A percentile compares a stretch with the other conserved stretches of the same genome.
phyloP scores from a whole-genome alignment of 2,113 vertebrate genomes.

The Trichechus manatus region DNA sequence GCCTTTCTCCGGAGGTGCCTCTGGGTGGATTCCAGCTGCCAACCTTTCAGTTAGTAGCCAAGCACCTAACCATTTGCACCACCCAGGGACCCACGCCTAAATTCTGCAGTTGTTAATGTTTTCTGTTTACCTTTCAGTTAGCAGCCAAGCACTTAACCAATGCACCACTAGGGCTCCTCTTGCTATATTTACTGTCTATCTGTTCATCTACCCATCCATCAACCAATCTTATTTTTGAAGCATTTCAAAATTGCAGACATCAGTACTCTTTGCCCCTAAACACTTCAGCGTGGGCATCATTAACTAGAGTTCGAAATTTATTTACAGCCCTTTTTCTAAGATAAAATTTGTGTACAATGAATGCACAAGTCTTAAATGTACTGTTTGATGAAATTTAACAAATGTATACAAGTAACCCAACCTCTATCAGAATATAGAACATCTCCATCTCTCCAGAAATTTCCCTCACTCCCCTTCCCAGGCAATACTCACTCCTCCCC shows the following conservation, averaged over 20 bases:
- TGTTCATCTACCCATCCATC: too few species aligned
- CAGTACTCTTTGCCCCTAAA: not conserved
- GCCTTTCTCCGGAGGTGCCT: too few species aligned
- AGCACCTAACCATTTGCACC: too few species aligned
- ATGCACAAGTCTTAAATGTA: not conserved
- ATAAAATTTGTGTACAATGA: not conserved
- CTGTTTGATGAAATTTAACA: not conserved
- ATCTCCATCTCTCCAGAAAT: not conserved
- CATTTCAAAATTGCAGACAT: not conserved
- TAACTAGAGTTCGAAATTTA: not conserved
- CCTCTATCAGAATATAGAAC: not conserved
- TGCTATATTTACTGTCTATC: not conserved
- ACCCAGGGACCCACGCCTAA: not conserved
- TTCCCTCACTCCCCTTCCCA: not conserved
- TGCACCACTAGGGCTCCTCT: too few species aligned
- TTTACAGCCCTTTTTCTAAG: not conserved
- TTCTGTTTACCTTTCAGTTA: not conserved
- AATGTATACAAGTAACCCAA: not conserved
- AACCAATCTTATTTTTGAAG: not conserved
- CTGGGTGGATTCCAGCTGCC: too few species aligned
- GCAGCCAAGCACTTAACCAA: too few species aligned
- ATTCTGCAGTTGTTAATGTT: not conserved
- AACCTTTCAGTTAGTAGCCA: too few species aligned
- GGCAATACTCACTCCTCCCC: too few species aligned
- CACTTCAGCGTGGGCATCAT: not conserved